Conservation (phyloP, 2,797 vertebrate species). For the Heterohyrax brucei region DNA sequence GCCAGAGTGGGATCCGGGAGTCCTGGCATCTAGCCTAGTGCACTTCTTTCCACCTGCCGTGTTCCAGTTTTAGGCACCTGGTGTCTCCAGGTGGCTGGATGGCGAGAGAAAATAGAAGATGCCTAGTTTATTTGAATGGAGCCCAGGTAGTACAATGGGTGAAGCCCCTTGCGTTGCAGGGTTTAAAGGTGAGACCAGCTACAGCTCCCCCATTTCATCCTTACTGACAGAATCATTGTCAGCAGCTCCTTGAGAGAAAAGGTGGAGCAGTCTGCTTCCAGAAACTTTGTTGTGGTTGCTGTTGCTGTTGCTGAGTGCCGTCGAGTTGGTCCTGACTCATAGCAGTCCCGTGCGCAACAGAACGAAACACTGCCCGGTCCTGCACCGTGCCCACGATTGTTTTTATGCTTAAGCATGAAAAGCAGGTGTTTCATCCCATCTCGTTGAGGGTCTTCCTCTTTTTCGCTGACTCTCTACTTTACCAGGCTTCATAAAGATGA, state of each 20-base stretch:
- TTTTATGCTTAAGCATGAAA: no score
- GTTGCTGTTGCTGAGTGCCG: no score
- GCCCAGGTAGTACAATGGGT: background rate
- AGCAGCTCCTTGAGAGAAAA: background rate
- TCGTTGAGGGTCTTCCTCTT: no score
- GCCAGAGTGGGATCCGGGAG: background rate
- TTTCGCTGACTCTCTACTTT: no score
- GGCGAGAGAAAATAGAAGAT: background rate
- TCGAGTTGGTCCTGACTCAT: no score
- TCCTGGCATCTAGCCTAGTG: no score
- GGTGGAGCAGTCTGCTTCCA: background rate
- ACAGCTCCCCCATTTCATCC: accelerated
- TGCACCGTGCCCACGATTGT: no score
- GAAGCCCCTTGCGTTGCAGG: accelerated
- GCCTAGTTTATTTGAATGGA: background rate
- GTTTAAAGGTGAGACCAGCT: no score
- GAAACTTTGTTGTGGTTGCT: background rate
- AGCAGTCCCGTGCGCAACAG: no score
- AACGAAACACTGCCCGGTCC: no score
- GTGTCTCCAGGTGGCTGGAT: background rate
- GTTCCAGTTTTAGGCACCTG: background rate
- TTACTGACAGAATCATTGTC: background rate
- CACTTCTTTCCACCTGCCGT: accelerated
- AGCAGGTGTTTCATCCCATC: no score
- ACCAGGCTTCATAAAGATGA: no score